Conservation (phyloP, 1,140 invertebrate species). For the Lepeophtheirus salmonis region DNA sequence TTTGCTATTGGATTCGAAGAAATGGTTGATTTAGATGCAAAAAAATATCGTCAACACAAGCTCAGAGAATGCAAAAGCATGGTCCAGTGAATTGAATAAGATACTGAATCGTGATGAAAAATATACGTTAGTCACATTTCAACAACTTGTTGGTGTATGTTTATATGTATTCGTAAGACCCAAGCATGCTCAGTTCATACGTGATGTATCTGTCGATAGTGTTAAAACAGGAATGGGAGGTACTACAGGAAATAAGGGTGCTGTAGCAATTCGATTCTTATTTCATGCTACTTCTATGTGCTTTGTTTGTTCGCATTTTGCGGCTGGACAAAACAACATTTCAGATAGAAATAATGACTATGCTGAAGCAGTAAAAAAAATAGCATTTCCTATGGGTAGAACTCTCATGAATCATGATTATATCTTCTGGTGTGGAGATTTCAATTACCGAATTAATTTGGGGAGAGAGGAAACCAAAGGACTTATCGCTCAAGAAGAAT, state of each 20-base stretch:
- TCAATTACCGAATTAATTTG: conserved; percentile 95
- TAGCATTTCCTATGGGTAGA: conserved; percentile 41
- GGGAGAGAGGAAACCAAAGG: conserved; percentile 83
- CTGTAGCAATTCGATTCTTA: conserved; percentile 78
- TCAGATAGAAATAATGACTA: conserved; percentile 88
- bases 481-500: conserved; percentile 53
- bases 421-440: conserved; percentile 98
- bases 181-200: conserved; percentile 60
- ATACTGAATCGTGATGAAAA: conserved; percentile 65
- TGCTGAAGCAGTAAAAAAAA: conserved; percentile 76
- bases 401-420: conserved; percentile 84
- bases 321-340: conserved; percentile 92
- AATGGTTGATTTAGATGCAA: conserved; percentile 96
- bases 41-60: conserved; percentile 93
- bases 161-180: conserved; percentile 82
- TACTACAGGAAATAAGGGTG: conserved; percentile 84
- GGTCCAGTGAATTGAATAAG: conserved; percentile 86
- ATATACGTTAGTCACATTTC: conserved; percentile 79
- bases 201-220: conserved; percentile 78
- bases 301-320: conserved; percentile 97
- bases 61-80: conserved; percentile 82
- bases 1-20: conserved; percentile 97
- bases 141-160: conserved; percentile 94
- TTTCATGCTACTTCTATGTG: conserved; percentile 80
- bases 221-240: conserved; percentile 96